phyloP scores from a whole-genome alignment of 2,797 vertebrate species.

The Gallinago nigripennis region DNA sequence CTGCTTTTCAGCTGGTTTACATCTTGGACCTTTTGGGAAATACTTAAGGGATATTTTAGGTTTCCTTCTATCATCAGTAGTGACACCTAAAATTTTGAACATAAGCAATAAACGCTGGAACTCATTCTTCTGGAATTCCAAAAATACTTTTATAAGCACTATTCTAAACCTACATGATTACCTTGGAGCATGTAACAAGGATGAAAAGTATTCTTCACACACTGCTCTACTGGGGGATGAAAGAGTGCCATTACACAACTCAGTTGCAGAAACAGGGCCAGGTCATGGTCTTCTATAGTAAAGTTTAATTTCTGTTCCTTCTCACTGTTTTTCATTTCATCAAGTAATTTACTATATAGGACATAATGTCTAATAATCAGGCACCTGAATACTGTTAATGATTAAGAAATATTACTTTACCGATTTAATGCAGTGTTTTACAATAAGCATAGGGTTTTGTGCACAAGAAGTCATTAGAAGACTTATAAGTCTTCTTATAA shows the following conservation, averaged over 20 bases:
- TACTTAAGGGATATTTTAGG: not conserved
- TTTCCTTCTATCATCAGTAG: not conserved
- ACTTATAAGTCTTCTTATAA: not conserved
- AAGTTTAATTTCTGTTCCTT: not conserved
- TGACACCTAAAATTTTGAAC: not conserved
- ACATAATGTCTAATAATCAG: not conserved
- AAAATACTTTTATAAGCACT: not conserved
- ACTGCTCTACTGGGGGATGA: not conserved
- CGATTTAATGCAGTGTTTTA: not conserved
- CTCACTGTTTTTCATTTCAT: not conserved
- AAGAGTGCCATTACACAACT: not conserved
- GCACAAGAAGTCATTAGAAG: not conserved
- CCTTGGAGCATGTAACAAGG: not conserved
- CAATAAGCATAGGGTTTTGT: not conserved
- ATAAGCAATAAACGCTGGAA: not conserved
- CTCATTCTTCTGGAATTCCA: not conserved
- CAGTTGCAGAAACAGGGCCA: not conserved
- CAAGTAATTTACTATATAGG: not conserved
- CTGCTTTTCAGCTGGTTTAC: not conserved
- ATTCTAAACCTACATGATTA: not conserved
- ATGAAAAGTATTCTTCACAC: not conserved
- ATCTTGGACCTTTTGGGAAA: not conserved
- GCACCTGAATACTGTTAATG: not conserved
- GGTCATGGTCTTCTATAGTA: not conserved
- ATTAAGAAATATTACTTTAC: not conserved